Base-by-base conservation (phyloP, 1,140 invertebrate species). In the Acyrthosiphon pisum region DNA sequence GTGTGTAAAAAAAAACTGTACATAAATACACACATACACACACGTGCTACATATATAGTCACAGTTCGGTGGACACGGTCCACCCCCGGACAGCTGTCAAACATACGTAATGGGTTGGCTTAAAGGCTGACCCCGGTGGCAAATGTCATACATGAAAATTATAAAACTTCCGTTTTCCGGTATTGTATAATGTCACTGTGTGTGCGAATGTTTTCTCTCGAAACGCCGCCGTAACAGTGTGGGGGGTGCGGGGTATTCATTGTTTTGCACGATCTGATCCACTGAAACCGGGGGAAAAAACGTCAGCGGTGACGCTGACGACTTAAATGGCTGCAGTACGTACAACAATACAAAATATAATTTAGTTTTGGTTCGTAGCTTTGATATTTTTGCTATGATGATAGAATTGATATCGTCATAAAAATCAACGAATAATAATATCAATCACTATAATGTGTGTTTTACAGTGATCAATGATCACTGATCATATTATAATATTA, bases 141-240 rank as follows among this genome's bases (percentile, higher is more conserved):
- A 37, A 92, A 92, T 92, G 76, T 92, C 91, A 92, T 83, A 50
- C 91, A 92, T 53, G 76, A 92, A 92, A 84, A 35, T 83, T 92
- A 83, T 48, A 35, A 83, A 92, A 92, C 60, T 91, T 91, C 56
- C 60, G 26, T 22, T 76, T 91, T 46, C 37, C 60, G 44, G 41
- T 44, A 37, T 89, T n/a, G 11, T 48, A 87, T 18, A 22, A 84
- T n/a, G 84, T 48, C 30, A 87, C 44, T 26, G 44, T 44, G 84
- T 50, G 46, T 30, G 14, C 7, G 26, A 48, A 35, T 35, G 6
- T 50, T 88, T 50, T 46, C 41, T 35, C 46, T 50, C 46, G 3
- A 88, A 41, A 41, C 46, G 14, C 30, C 46, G 46, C 1, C 44
- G 44, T 87, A 1, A n/a, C 44, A 7, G 86, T n/a, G 6, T 6